Conservation (phyloP, 2,888 invertebrate species). For the Pristionchus exspectatus region DNA sequence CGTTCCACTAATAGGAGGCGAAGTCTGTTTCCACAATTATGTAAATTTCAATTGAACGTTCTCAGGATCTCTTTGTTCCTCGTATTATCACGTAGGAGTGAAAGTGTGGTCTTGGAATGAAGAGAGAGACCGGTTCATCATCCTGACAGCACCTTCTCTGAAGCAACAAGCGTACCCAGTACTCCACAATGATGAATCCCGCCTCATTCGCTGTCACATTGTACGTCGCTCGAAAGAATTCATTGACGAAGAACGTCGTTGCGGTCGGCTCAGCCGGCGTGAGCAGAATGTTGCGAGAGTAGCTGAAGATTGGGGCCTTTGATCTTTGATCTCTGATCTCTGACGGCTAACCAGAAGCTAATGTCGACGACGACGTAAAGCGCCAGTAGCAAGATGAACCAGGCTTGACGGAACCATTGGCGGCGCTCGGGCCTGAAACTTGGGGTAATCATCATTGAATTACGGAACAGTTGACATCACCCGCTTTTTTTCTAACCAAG, state of each 20-base stretch:
- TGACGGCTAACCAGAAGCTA: neutral
- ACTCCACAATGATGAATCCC: conserved; percentile 9
- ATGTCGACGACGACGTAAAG: neutral
- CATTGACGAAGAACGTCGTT: neutral
- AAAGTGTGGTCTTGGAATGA: neutral
- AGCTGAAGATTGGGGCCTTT: neutral
- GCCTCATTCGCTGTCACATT: neutral
- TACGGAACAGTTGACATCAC: too few species aligned
- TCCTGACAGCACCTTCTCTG: neutral
- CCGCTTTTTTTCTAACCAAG: too few species aligned
- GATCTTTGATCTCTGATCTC: neutral
- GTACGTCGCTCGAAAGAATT: neutral
- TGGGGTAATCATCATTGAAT: neutral
- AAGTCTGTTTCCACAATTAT: too few species aligned
- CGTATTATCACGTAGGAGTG: too few species aligned
- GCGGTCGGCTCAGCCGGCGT: neutral
- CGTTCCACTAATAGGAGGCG: too few species aligned
- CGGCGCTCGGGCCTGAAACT: neutral
- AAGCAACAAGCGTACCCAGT: neutral
- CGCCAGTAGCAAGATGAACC: neutral
- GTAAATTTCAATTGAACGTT: too few species aligned
- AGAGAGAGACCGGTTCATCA: neutral
- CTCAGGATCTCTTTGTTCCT: too few species aligned
- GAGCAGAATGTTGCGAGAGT: conserved; percentile 17
- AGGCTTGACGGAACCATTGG: neutral